Conservation (phyloP, 2,113 vertebrate genomes). For the Eretmochelys imbricata region DNA sequence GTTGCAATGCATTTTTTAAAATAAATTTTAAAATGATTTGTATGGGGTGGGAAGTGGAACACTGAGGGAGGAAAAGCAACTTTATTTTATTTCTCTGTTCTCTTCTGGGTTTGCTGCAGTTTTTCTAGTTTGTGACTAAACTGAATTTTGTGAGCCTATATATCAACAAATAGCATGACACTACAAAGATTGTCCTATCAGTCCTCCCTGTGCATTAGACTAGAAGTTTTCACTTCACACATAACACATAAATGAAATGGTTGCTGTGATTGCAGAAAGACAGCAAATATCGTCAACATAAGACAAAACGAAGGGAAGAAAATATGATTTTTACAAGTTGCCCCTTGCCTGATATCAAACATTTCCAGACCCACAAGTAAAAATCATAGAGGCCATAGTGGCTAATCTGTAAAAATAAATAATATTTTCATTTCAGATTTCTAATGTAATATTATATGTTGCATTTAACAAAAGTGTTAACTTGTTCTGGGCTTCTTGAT, state of each 20-base stretch:
- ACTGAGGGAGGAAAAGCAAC: not conserved
- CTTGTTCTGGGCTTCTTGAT: not conserved
- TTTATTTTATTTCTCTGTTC: conserved; percentile 31
- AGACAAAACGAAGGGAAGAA: conserved; percentile 31
- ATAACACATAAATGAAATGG: not conserved
- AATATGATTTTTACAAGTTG: conserved; percentile 25
- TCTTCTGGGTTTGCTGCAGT: conserved; percentile 46
- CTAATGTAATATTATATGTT: conserved; percentile 25
- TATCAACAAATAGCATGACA: conserved; percentile 40
- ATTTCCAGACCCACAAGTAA: not conserved
- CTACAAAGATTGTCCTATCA: conserved; percentile 15
- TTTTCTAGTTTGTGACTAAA: conserved; percentile 53
- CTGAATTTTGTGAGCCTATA: conserved; percentile 40
- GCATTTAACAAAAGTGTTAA: not conserved
- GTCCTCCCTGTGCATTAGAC: not conserved
- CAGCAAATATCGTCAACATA: conserved; percentile 6
- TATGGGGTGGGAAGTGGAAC: not conserved
- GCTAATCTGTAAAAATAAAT: conserved; percentile 65
- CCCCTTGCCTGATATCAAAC: conserved; percentile 53
- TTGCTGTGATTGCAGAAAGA: conserved; percentile 28
- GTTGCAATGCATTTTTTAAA: not conserved
- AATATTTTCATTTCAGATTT: conserved; percentile 36
- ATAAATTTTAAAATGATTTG: not conserved
- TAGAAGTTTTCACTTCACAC: not conserved
- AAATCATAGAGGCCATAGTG: conserved; percentile 42